These are phyloP conservation scores for Sardinella longiceps DNA, from an alignment of 2,797 vertebrate species.

Conservation along the genomic window DNA sequence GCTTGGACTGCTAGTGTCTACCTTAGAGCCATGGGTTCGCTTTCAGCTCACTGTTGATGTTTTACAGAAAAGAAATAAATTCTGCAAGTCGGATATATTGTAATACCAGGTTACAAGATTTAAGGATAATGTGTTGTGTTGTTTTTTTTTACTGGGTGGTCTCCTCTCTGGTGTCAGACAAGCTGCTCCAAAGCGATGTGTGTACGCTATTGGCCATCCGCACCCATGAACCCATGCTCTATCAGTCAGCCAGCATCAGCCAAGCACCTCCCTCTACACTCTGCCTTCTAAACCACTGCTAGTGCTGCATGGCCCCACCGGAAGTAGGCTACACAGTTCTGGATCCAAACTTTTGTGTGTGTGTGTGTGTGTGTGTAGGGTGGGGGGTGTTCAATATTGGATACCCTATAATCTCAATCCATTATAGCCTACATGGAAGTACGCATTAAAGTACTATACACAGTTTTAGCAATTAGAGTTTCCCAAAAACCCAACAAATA, in stretches of 20 bases:
- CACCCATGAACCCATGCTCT: background rate
- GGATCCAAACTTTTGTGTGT: background rate
- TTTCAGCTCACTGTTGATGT: background rate
- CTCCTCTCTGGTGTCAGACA: background rate
- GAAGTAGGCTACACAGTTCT: conserved; percentile 10
- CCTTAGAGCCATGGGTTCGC: background rate
- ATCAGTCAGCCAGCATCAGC: background rate
- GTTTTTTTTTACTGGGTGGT: conserved; percentile 25
- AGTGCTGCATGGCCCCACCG: conserved; percentile 1
- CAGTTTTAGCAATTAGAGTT: background rate
- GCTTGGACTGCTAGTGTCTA: background rate
- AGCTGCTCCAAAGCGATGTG: background rate
- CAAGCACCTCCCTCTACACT: background rate
- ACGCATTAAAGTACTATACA: background rate
- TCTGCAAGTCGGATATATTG: conserved; percentile 1
- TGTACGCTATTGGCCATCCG: background rate
- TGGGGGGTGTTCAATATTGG: background rate
- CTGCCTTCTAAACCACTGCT: background rate
- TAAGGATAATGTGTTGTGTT: conserved; percentile 18
- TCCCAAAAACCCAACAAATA: background rate
- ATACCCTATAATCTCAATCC: background rate
- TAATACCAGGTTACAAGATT: background rate
- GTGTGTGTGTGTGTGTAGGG: background rate
- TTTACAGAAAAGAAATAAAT: background rate
- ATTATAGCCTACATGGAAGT: background rate